Conservation (phyloP, 2,888 invertebrate species). For the Drosophila villosipedis region DNA sequence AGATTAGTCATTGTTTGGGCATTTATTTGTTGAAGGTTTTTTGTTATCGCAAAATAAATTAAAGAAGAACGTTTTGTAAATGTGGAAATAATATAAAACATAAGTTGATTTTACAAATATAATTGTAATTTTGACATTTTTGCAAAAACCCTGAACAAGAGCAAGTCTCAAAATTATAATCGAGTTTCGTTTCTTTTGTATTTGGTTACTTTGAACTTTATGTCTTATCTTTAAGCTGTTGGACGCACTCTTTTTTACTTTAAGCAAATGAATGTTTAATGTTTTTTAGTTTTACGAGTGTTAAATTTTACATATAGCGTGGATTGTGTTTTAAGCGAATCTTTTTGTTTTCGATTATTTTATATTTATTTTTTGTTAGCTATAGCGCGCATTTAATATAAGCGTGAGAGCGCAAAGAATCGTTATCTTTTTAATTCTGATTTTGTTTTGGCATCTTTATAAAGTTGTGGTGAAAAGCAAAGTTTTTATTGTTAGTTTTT, state of each 20-base stretch:
- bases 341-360: conserved; percentile 19
- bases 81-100: not conserved
- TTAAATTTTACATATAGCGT: conserved; percentile 69
- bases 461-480: conserved; percentile 66
- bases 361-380: conserved; percentile 16
- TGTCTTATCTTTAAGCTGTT: conserved; percentile 62
- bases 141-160: conserved; percentile 55
- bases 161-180: not conserved
- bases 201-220: conserved; percentile 38
- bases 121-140: not conserved
- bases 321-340: conserved; percentile 68
- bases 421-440: conserved; percentile 32
- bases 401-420: conserved; percentile 67
- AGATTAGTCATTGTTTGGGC: conserved; percentile 42
- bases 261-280: conserved; percentile 43
- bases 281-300: conserved; percentile 50
- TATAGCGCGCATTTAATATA: conserved; percentile 55
- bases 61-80: accelerated
- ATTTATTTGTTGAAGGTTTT: conserved; percentile 48
- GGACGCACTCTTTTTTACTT: conserved; percentile 16
- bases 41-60: conserved; percentile 12
- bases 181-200: conserved; percentile 2
- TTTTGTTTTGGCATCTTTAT: conserved; percentile 37
- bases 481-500: conserved; percentile 51
- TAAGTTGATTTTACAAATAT: not conserved